Percentiles rank a stretch among this genome's conserved stretches.
Evolutionary conservation across 2,888 invertebrate species (phyloP).

Genomic region (Sisyra nigra): DNA sequence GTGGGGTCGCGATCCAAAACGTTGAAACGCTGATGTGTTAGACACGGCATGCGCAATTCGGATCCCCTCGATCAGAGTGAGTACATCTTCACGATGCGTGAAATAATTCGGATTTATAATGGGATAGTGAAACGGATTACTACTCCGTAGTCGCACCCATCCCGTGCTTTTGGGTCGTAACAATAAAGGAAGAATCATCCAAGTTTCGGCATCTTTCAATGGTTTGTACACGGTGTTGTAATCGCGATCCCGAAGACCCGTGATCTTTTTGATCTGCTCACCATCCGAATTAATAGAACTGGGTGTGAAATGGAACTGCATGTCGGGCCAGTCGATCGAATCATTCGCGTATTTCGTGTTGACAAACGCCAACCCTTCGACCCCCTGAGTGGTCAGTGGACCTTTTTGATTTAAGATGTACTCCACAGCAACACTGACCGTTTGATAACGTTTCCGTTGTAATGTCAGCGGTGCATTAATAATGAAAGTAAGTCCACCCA

Average conservation of each 20-base stretch:
- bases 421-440: slow-evolving; percentile 59
- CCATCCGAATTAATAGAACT: slow-evolving; percentile 74
- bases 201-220: slow-evolving; percentile 58
- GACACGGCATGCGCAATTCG: slow-evolving; percentile 67
- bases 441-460: slow-evolving; percentile 61
- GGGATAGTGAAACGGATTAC: slow-evolving; percentile 68
- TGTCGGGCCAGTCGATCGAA: slow-evolving; percentile 63
- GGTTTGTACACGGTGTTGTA: slow-evolving; percentile 79
- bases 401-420: slow-evolving; percentile 68
- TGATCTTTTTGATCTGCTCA: slow-evolving; percentile 59
- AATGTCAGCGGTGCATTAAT: slow-evolving; percentile 67
- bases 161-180: slow-evolving; percentile 79
- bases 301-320: slow-evolving; percentile 76
- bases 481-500: slow-evolving; percentile 71
- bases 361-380: slow-evolving; percentile 76
- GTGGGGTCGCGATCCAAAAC: slow-evolving; percentile 63
- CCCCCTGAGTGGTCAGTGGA: slow-evolving; percentile 62
- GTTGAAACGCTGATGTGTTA: slow-evolving; percentile 61
- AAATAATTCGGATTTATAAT: slow-evolving; percentile 88
- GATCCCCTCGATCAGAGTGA: slow-evolving; percentile 68
- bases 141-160: slow-evolving; percentile 64
- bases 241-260: slow-evolving; percentile 60
- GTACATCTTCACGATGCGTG: slow-evolving; percentile 65
- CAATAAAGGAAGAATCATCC: slow-evolving; percentile 67
- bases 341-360: slow-evolving; percentile 75